Evolutionary conservation across 2,888 invertebrate species (phyloP), one percentile per base, ranked within the genome.

Genomic region (Augochlorella aurata): DNA sequence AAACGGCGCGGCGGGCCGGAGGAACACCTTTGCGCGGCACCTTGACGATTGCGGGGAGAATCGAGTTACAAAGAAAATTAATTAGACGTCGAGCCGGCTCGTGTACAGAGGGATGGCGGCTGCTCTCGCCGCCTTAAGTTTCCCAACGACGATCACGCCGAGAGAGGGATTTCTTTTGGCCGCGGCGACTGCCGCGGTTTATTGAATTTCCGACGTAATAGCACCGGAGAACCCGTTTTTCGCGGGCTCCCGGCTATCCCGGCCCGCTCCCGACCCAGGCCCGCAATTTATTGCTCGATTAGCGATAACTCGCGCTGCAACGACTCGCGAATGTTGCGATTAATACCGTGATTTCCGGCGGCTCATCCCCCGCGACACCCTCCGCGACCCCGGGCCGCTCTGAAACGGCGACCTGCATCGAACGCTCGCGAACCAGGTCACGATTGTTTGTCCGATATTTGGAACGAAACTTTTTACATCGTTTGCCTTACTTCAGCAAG

Each of bases 31-130:
- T 71, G 76, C 85, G 75, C 85, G 73, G 76, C 88, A 85, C 87
- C 81, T 79, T 77, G 85, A 87, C 85, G 85, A 88, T 86, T 87
- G 86, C 86, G 83, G 79, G 65, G 38, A 77, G 88, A 87, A 88
- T 88, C 84, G 88, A 88, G 87, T 88, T 86, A 85, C 88, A 88
- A 88, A 87, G 88, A 88, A 87, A 88, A 88, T 88, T 88, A 88
- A 88, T 88, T 88, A 87, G 88, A 88, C 88, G 87, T 80, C 84
- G 87, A 81, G 79, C 50, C 70, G 74, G 58, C 65, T 16, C 58
- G 73, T 76, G 69, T 74, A 80, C 68, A 79, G 79, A 49, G 49
- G 44, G 67, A 65, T 29, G 61, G 47, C 45, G 45, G 67, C 65
- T 38, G 66, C 47, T 61, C 47, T 4, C n/a, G 61, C 65, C 65